A percentile compares a stretch with the other conserved stretches of the same genome.
These are phyloP conservation scores for Lacerta bilineata DNA, from an alignment of 2,797 vertebrate species.

Conservation along the genomic window DNA sequence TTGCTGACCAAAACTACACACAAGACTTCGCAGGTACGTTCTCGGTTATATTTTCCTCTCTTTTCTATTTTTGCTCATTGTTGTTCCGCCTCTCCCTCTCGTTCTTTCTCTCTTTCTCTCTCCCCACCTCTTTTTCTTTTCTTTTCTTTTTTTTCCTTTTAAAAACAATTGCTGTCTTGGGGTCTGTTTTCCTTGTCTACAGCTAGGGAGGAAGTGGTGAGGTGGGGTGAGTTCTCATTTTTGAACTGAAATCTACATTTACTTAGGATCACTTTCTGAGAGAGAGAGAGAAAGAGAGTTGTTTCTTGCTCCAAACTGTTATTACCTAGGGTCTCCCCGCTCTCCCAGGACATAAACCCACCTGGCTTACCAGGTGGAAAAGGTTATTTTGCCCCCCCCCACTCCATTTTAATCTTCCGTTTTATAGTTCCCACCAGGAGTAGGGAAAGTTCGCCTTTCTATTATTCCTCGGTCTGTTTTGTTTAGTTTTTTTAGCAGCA, in stretches of 20 bases:
- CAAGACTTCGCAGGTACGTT: conserved; percentile 90
- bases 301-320: conserved; percentile 61
- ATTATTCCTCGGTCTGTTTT: rapidly evolving
- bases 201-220: conserved; percentile 39
- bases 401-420: background rate
- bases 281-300: conserved; percentile 35
- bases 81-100: conserved; percentile 20
- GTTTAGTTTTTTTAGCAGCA: conserved; percentile 12
- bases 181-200: conserved; percentile 51
- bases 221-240: conserved; percentile 14
- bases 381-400: conserved; percentile 63
- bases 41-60: conserved; percentile 70
- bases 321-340: conserved; percentile 42
- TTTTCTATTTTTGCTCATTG: conserved; percentile 39
- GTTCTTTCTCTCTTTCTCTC: conserved; percentile 22
- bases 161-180: conserved; percentile 29
- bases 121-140: background rate
- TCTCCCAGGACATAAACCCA: conserved; percentile 56
- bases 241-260: conserved; percentile 65
- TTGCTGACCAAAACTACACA: conserved; percentile 86
- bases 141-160: conserved; percentile 3
- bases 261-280: conserved; percentile 68
- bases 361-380: conserved; percentile 84
- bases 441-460: conserved; percentile 71
- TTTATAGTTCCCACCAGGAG: conserved; percentile 29